Percentiles rank a stretch among this genome's conserved stretches.
Conservation (phyloP, 1,140 invertebrate species). For the Apocrypta bakeri region DNA sequence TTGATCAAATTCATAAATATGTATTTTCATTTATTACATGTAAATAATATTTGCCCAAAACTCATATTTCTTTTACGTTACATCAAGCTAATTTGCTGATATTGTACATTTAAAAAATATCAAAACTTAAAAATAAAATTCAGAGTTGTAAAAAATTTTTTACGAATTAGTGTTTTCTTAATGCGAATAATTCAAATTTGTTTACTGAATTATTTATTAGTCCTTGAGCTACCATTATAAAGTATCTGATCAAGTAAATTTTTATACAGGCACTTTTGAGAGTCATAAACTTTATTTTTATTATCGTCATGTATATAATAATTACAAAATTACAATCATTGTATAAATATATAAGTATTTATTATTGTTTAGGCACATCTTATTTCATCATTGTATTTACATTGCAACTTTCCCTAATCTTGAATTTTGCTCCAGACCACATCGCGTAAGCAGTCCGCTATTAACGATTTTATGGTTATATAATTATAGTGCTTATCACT, state of each 20-base stretch:
- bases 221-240: not conserved
- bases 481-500: constrained; percentile 30
- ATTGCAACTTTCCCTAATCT: constrained; percentile 46
- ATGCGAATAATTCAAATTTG: too few species aligned
- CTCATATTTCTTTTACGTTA: too few species aligned
- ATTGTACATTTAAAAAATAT: too few species aligned
- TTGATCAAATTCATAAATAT: too few species aligned
- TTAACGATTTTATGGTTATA: constrained; percentile 8
- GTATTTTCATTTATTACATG: not conserved
- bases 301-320: constrained; percentile 42
- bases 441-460: constrained; percentile 20
- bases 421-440: constrained; percentile 26
- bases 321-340: constrained; percentile 52
- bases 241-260: not conserved
- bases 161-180: too few species aligned
- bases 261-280: not conserved
- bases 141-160: not conserved
- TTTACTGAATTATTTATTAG: not conserved
- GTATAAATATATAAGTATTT: constrained; percentile 51
- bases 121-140: not conserved
- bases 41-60: too few species aligned
- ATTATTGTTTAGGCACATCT: constrained; percentile 50
- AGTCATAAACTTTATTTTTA: constrained; percentile 46
- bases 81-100: too few species aligned
- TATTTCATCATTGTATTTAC: constrained; percentile 42